phyloP scores from a whole-genome alignment of 2,888 invertebrate species.

The Muscina levida region DNA sequence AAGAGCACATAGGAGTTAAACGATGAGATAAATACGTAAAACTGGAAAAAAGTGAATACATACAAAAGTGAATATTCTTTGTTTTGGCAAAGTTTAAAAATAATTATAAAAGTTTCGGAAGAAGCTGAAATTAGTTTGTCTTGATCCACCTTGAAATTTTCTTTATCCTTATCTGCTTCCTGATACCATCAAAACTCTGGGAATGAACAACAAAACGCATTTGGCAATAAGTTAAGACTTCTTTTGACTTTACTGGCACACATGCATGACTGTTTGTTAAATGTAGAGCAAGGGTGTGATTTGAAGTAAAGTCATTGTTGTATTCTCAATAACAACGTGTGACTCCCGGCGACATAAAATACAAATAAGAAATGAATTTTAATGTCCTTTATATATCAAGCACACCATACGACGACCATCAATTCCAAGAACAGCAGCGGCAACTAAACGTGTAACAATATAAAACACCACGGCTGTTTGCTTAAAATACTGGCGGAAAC shows the following conservation, averaged over 20 bases:
- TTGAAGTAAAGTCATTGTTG: constrained; percentile 50
- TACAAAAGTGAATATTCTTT: constrained; percentile 21
- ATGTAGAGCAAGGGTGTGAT: constrained; percentile 37
- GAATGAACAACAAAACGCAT: constrained; percentile 50
- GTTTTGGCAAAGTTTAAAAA: constrained; percentile 26
- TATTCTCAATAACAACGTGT: constrained; percentile 35
- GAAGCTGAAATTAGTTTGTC: neutral
- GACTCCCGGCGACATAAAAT: constrained; percentile 64
- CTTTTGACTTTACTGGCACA: too few species aligned
- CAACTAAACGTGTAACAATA: constrained; percentile 30
- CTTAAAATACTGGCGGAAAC: neutral
- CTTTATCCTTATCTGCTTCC: neutral
- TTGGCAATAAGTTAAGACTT: constrained; percentile 56
- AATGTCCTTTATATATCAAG: constrained; percentile 67
- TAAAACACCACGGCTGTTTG: constrained; percentile 36
- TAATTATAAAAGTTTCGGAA: constrained; percentile 34
- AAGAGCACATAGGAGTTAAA: neutral
- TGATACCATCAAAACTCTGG: neutral
- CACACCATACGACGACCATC: constrained; percentile 31
- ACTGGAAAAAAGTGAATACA: constrained; percentile 7
- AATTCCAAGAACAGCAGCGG: constrained; percentile 20
- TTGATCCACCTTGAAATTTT: constrained; percentile 29
- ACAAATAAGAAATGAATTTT: constrained; percentile 68
- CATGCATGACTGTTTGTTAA: too few species aligned
- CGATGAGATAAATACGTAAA: neutral